Base-by-base conservation (phyloP, 2,113 vertebrate genomes). In the Saccopteryx leptura region DNA sequence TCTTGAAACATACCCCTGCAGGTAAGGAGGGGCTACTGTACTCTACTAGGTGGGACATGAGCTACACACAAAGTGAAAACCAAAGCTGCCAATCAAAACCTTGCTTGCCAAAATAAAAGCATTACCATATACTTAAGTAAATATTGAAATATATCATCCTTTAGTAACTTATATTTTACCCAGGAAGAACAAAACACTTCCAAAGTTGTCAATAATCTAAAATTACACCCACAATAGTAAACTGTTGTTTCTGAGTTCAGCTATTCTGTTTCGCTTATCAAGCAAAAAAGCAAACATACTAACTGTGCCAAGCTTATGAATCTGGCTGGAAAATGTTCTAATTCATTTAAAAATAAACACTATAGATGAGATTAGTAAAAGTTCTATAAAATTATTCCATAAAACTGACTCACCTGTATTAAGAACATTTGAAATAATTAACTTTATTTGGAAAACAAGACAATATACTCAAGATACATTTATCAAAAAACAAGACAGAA, bases 161-260 rank as follows among this genome's bases (percentile, higher is more conserved):
- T 93, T 97, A 98, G 94, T 85, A 88, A 92, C 39, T 84, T 33
- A 96, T 96, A 76, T 97, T 71, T 98, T 93, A 97, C 90, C 63
- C 90, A 97, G 80, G 68, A 95, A 93, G 82, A 91, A 91, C 87
- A 98, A 98, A 98, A 98, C 97, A 98, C 33, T 93, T 94, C 28
- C 95, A 95, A 98, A 97, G 58, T 97, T 98, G 97, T 95, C 79
- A 96, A 97, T 96, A 97, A 23, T 7, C 15, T 93, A 95, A 69
- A 96, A 96, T 87, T 96, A 65, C 66, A 98, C 89, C 87, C 91
- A 81, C 95, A 95, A 86, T 66, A 84, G 54, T 93, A 97, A 98
- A 92, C 75, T 93, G 84, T 61, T 96, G 88, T 69, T 93, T 91
- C 92, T 94, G 60, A 60, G 81, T 78, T 94, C 24, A 90, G 94